Percentiles rank a stretch among this genome's conserved stretches.
These are phyloP conservation scores for Porites divaricata DNA, from an alignment of 92 coral and sea anemone genomes.

Conservation along the genomic window DNA sequence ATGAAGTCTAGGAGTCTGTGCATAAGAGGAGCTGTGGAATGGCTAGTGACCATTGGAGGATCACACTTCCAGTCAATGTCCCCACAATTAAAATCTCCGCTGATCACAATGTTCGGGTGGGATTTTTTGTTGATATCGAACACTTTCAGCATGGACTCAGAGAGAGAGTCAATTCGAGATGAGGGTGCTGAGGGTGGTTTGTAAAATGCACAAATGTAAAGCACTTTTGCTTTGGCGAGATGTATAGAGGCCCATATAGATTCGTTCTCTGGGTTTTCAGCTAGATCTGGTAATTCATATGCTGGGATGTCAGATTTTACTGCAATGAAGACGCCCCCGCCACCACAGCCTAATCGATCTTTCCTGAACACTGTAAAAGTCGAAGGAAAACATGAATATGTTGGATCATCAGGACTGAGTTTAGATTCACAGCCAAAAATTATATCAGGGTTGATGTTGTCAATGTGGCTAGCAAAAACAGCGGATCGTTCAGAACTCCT, in stretches of 20 bases:
- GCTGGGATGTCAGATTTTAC: conserved; percentile 59
- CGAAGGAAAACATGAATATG: conserved; percentile 54
- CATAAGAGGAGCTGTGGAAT: too few relatives aligned
- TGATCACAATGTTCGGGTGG: conserved; percentile 52
- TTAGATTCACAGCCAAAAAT: conserved; percentile 68
- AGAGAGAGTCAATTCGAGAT: conserved; percentile 45
- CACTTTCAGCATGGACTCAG: conserved; percentile 49
- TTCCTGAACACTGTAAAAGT: conserved; percentile 53
- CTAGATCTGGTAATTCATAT: conserved; percentile 11
- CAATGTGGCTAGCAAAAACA: conserved; percentile 44
- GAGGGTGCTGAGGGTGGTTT: conserved; percentile 57
- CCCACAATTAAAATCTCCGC: conserved; percentile 52
- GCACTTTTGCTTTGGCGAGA: conserved; percentile 41
- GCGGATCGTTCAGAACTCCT: conserved; percentile 55
- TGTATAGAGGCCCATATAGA: conserved; percentile 66
- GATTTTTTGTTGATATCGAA: conserved; percentile 43
- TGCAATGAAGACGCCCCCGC: conserved; percentile 67
- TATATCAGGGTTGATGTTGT: conserved; percentile 38
- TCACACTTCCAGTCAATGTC: conserved; percentile 53
- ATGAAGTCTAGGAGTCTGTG: too few relatives aligned
- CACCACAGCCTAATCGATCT: conserved; percentile 37
- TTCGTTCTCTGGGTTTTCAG: conserved; percentile 54
- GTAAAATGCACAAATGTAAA: conserved; percentile 36
- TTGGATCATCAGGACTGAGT: conserved; percentile 54
- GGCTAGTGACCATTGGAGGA: conserved; percentile 50